These are phyloP conservation scores for Notoglanidium macrostoma DNA, from an alignment of 2,797 vertebrate genomes.

Conservation along the genomic window DNA sequence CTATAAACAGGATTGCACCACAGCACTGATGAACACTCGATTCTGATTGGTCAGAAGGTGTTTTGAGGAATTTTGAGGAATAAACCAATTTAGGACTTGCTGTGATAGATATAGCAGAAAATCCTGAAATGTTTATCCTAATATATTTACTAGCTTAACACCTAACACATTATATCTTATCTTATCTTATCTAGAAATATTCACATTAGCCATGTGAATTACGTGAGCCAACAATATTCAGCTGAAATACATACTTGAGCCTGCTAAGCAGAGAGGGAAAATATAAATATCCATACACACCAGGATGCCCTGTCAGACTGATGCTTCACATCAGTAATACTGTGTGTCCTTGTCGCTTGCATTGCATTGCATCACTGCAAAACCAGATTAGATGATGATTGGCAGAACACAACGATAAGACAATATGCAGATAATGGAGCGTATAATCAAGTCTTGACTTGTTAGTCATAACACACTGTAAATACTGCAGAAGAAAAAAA, in stretches of 20 bases:
- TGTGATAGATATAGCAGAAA: not conserved
- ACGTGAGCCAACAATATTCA: not conserved
- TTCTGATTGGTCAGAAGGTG: not conserved
- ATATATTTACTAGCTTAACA: not conserved
- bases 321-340: slow-evolving; percentile 24
- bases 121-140: not conserved
- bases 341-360: slow-evolving; percentile 32
- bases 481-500: not conserved
- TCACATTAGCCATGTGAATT: not conserved
- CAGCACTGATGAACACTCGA: not conserved
- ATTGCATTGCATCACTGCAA: slow-evolving; percentile 42
- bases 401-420: slow-evolving; percentile 14
- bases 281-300: slow-evolving; percentile 19
- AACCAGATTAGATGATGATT: slow-evolving; percentile 22
- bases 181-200: slow-evolving; percentile 4
- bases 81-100: not conserved
- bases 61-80: too few species aligned
- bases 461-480: slow-evolving; percentile 13
- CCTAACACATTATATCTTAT: not conserved
- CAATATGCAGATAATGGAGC: slow-evolving; percentile 31
- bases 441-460: slow-evolving; percentile 30
- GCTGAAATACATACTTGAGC: not conserved
- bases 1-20: not conserved
- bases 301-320: slow-evolving; percentile 9
- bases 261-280: not conserved